A percentile compares a stretch with the other conserved stretches of the same genome.
Conservation (phyloP, 2,888 invertebrate genomes). For the Stegana nigrithorax region DNA sequence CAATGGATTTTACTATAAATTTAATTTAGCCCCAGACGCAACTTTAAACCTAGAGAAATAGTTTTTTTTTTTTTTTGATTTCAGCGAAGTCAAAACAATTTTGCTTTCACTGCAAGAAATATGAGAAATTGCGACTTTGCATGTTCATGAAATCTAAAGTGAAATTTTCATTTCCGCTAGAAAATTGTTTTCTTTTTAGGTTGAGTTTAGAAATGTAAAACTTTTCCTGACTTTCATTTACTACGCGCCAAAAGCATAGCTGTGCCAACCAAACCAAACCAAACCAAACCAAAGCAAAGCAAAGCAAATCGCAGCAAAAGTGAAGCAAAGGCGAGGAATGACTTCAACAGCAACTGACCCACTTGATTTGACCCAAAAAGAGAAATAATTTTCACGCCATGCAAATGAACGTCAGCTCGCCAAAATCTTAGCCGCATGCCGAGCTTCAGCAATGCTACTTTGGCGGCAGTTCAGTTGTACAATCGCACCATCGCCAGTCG, state of each 20-base stretch:
- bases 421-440: background rate
- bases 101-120: slow-evolving; percentile 31
- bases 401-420: slow-evolving; percentile 2
- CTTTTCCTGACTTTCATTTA: background rate
- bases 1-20: too few relatives aligned
- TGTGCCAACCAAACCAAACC: too few relatives aligned
- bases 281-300: too few relatives aligned
- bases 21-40: too few relatives aligned
- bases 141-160: slow-evolving; percentile 9
- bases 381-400: background rate
- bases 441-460: background rate
- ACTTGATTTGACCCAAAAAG: slow-evolving; percentile 50
- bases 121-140: slow-evolving; percentile 24
- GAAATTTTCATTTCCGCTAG: slow-evolving; percentile 10
- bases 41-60: background rate
- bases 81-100: too few relatives aligned
- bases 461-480: too few relatives aligned
- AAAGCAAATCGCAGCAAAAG: too few relatives aligned
- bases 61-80: too few relatives aligned
- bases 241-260: background rate
- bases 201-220: background rate
- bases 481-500: too few relatives aligned
- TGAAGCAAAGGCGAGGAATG: background rate
- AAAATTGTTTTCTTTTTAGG: background rate
- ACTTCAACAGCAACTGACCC: slow-evolving; percentile 37